These are phyloP conservation scores for Tenthredo livida DNA, from an alignment of 2,888 invertebrate genomes.

Conservation along the genomic window DNA sequence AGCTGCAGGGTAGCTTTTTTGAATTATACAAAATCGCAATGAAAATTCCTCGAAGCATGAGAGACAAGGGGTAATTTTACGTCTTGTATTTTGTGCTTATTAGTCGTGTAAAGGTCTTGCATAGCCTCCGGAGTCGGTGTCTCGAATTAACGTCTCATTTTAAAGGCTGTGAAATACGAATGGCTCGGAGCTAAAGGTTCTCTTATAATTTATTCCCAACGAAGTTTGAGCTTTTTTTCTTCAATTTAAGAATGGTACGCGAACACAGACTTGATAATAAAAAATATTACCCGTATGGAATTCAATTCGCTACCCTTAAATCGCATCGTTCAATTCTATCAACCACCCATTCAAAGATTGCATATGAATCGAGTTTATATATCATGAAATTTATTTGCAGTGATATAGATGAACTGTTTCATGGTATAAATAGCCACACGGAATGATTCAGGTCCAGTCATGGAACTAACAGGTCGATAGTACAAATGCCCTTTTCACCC, in stretches of 20 bases:
- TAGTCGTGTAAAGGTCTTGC: background rate
- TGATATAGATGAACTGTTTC: slow-evolving; percentile 4
- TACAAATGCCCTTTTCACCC: background rate
- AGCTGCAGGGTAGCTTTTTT: background rate
- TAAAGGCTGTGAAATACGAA: slow-evolving; percentile 23
- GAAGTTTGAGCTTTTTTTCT: background rate
- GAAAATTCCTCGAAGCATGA: background rate
- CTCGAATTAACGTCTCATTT: slow-evolving; percentile 40
- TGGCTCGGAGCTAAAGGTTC: slow-evolving; percentile 19
- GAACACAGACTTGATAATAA: background rate
- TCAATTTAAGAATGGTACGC: background rate
- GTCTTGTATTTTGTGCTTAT: background rate
- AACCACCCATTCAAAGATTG: background rate
- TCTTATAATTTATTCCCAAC: slow-evolving; percentile 17
- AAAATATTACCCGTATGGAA: background rate
- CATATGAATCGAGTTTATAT: background rate
- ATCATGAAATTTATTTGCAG: background rate
- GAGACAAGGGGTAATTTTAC: background rate
- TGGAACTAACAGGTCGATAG: background rate
- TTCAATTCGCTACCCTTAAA: background rate
- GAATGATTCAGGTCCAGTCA: background rate
- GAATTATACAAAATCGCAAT: background rate
- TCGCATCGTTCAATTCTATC: background rate
- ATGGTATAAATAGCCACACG: background rate
- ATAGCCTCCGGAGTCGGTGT: slow-evolving; percentile 11